A percentile compares a stretch with the other conserved stretches of the same genome.
These are phyloP conservation scores for Toxotes jaculatrix DNA, from an alignment of 2,113 vertebrate species.

Conservation along the genomic window DNA sequence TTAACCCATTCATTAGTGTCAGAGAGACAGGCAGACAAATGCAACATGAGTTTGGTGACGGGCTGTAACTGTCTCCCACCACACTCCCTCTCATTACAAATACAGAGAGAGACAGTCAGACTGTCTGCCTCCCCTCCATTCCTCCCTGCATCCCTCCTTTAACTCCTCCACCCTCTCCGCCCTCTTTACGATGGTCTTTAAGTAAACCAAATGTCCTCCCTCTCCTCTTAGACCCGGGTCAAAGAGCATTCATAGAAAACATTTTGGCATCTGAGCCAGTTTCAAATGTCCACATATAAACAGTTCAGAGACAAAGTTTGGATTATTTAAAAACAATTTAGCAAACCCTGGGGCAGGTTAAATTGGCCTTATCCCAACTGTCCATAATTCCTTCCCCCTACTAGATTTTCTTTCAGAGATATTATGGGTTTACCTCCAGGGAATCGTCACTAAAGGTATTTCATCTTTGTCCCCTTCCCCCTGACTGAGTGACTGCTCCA, in stretches of 20 bases:
- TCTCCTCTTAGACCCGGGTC: conserved; percentile 28
- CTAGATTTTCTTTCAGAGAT: conserved; percentile 37
- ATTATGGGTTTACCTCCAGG: conserved; percentile 55
- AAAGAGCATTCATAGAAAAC: conserved; percentile 31
- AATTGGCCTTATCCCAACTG: conserved; percentile 32
- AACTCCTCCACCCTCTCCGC: conserved; percentile 55
- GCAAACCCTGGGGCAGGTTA: not conserved
- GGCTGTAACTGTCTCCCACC: conserved; percentile 62
- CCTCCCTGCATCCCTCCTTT: conserved; percentile 58
- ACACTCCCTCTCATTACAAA: conserved; percentile 81
- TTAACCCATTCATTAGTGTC: conserved; percentile 61
- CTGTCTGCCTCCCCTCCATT: conserved; percentile 72
- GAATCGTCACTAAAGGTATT: conserved; percentile 67
- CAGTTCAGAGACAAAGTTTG: not conserved
- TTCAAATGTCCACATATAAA: conserved; percentile 18
- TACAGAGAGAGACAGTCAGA: conserved; percentile 75
- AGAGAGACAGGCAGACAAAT: conserved; percentile 36
- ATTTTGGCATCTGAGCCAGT: not conserved
- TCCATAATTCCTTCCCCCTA: not conserved
- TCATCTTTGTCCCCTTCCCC: conserved; percentile 55
- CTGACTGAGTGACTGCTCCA: conserved; percentile 57
- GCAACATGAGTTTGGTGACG: conserved; percentile 50
- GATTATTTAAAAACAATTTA: conserved; percentile 22
- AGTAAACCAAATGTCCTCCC: conserved; percentile 49
- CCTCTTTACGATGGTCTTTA: conserved; percentile 62